phyloP scores from a whole-genome alignment of 2,113 vertebrate species.

The Lepus europaeus region DNA sequence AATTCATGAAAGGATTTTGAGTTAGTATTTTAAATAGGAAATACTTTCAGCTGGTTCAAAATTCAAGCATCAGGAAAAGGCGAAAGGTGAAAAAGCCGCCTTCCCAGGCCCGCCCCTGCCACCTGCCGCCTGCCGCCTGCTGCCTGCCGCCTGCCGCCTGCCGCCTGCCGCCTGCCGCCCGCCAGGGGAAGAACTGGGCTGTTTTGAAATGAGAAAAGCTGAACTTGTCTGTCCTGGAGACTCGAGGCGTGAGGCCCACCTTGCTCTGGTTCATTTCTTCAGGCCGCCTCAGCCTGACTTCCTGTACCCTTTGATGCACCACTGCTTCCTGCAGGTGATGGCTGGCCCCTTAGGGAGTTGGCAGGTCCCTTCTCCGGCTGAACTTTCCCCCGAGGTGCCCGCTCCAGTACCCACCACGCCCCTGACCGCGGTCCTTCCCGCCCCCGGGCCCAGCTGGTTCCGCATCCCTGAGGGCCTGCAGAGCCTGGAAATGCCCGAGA shows the following conservation, averaged over 20 bases:
- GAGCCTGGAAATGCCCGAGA: neutral
- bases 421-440: neutral
- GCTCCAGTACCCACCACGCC: neutral
- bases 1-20: slow-evolving; percentile 24
- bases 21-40: neutral
- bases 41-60: slow-evolving; percentile 30
- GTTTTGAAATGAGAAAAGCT: neutral
- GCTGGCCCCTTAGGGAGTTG: slow-evolving; percentile 71
- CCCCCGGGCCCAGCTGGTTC: neutral
- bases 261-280: slow-evolving; percentile 43
- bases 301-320: slow-evolving; percentile 65
- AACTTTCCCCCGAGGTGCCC: slow-evolving; percentile 68
- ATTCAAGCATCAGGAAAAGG: neutral
- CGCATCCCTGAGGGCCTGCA: neutral
- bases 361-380: slow-evolving; percentile 72
- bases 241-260: slow-evolving; percentile 50
- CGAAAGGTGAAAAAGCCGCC: neutral
- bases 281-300: slow-evolving; percentile 60
- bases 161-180: neutral
- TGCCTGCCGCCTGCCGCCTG: neutral
- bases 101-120: neutral
- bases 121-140: neutral
- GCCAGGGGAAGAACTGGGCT: neutral
- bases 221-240: slow-evolving; percentile 53
- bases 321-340: slow-evolving; percentile 71